Base-by-base conservation (phyloP, 2,888 invertebrate species). In the Marasmarcha lunaedactyla region DNA sequence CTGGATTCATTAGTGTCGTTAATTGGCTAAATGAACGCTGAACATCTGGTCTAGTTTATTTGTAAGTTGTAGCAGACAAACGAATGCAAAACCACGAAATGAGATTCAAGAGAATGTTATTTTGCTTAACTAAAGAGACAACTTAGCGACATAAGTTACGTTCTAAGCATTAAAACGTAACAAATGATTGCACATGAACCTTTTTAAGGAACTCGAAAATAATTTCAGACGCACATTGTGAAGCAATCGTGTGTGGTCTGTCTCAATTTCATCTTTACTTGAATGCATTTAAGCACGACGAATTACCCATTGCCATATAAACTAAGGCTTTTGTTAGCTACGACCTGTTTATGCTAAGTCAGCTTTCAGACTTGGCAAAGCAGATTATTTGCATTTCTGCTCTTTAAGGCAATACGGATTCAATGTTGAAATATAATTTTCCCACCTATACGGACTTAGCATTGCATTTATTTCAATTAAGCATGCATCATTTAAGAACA, bases 351-450 rank as follows among this genome's bases (percentile, higher is more conserved):
- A 66, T 61, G 61, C 57, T 64, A 63, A 67, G 61, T 55, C 54
- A 52, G 58, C 52, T 57, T 62, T 64, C 55, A 62, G 50, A 53
- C 50, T 51, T 54, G 53, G 52, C 48, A 42, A 53, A 52, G 52
- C 53, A 55, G 50, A 54, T 46, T 55, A 64, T 65, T 63, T 57
- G 63, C 63, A 60, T 63, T 30, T n/a, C 2, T 4, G 4, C 30
- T 30, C 30, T 11, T n/a, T 30, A 30, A 30, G 30, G 30, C 30
- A 30, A 30, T 30, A n/a, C 11, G 10, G 3, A 30, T 30, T 30
- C 4, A 11, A 30, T 30, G 30, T n/a, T 11, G 9, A 30, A 30
- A 30, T n/a, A 11, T n/a, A 10, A 30, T 30, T 30, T 30, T n/a
- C 9, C 30, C 30, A 30, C 11, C 11, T 11, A 30, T 7, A 11